phyloP scores from a whole-genome alignment of 2,888 invertebrate species.

The Kryphioiulus occultus region DNA sequence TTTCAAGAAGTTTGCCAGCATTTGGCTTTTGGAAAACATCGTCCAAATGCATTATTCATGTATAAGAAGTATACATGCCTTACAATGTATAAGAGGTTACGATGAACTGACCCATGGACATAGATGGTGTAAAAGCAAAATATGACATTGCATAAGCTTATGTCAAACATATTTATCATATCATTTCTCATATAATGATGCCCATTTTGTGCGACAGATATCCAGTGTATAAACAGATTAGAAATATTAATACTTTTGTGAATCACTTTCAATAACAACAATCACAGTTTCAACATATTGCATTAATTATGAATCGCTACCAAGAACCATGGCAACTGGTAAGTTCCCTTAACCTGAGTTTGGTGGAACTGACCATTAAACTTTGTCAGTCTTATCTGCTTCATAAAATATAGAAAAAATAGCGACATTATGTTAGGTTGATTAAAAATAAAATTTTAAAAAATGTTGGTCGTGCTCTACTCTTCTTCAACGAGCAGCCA shows the following conservation, averaged over 20 bases:
- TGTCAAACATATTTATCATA: not conserved
- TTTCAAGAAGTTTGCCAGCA: not conserved
- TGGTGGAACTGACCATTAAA: not conserved
- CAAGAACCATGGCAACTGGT: too few species aligned
- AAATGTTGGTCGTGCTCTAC: too few species aligned
- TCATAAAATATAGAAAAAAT: not conserved
- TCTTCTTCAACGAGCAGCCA: too few species aligned
- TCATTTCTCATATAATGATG: not conserved
- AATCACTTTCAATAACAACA: not conserved
- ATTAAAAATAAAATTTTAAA: not conserved
- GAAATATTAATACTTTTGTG: not conserved
- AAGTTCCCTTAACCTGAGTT: not conserved
- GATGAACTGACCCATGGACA: too few species aligned
- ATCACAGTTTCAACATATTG: constrained; percentile 1
- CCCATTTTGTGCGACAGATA: not conserved
- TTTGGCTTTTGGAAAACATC: too few species aligned
- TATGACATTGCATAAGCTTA: not conserved
- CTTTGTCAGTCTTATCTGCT: not conserved
- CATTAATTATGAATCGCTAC: not conserved
- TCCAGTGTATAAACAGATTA: not conserved
- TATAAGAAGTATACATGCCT: too few species aligned
- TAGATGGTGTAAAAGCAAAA: not conserved
- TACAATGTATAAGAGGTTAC: too few species aligned
- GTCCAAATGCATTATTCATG: too few species aligned
- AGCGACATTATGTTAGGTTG: not conserved